Percentiles rank a stretch among this genome's conserved stretches.
phyloP scores from a whole-genome alignment of 2,888 invertebrate genomes.

The Tipula lateralis region DNA sequence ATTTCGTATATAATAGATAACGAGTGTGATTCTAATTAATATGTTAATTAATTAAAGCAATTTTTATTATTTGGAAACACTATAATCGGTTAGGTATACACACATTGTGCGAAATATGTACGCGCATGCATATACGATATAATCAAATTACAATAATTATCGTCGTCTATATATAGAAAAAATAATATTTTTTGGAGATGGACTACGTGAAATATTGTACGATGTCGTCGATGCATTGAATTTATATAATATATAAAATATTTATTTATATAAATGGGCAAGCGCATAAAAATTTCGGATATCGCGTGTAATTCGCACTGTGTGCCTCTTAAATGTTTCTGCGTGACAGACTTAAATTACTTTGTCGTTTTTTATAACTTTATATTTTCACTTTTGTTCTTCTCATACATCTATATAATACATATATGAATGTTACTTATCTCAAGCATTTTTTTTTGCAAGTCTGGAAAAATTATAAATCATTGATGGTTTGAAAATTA shows the following conservation, averaged over 20 bases:
- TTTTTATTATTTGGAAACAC: background rate
- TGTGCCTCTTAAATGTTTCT: background rate
- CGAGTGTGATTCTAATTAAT: background rate
- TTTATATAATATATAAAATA: background rate
- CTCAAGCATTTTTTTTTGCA: background rate
- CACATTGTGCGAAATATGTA: background rate
- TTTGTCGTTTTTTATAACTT: background rate
- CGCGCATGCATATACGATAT: background rate
- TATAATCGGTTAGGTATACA: background rate
- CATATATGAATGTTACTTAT: background rate
- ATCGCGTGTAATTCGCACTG: background rate
- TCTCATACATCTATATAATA: too few species aligned
- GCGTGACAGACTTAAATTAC: constrained; percentile 19
- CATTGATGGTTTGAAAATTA: background rate
- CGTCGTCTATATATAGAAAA: background rate
- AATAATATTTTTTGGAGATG: background rate
- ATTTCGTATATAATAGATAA: background rate
- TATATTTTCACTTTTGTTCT: background rate
- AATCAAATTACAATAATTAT: background rate
- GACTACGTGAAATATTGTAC: background rate
- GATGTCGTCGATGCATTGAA: background rate
- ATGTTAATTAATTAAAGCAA: background rate
- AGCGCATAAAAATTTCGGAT: background rate
- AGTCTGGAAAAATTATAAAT: constrained; percentile 19
- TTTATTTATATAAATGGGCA: background rate